phyloP scores from a whole-genome alignment of 2,113 vertebrate species.

The Ginglymostoma cirratum region DNA sequence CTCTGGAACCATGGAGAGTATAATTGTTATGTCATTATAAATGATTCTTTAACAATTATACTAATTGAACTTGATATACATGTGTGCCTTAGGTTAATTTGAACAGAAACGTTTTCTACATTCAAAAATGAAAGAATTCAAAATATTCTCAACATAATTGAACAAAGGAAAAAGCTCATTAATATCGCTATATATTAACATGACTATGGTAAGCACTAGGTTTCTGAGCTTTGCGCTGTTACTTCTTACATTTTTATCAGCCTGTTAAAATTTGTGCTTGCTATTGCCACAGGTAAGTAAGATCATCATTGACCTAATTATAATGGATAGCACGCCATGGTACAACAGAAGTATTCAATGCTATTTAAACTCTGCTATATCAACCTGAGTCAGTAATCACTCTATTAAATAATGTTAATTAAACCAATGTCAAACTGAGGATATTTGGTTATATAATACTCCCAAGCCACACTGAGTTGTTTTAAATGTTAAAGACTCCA shows the following conservation, averaged over 20 bases:
- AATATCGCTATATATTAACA: background rate
- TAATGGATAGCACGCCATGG: background rate
- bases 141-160: constrained; percentile 26
- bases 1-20: constrained; percentile 26
- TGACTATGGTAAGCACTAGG: background rate
- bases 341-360: background rate
- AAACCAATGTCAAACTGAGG: background rate
- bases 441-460: constrained; percentile 10
- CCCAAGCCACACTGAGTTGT: constrained; percentile 5
- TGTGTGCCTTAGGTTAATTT: constrained; percentile 20
- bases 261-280: background rate
- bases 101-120: background rate
- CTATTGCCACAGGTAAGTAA: background rate
- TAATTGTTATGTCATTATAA: constrained; percentile 24
- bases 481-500: constrained; percentile 16
- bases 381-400: background rate
- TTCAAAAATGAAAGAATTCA: background rate
- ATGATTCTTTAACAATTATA: constrained; percentile 12
- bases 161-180: background rate
- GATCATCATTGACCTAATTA: constrained; percentile 4
- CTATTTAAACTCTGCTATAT: background rate
- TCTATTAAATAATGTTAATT: background rate
- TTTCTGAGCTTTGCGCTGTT: background rate
- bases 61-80: constrained; percentile 28
- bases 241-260: background rate